A percentile compares a stretch with the other conserved stretches of the same genome.
Evolutionary conservation across 2,888 invertebrate genomes (phyloP).

Genomic region (Palloptera scutellata): DNA sequence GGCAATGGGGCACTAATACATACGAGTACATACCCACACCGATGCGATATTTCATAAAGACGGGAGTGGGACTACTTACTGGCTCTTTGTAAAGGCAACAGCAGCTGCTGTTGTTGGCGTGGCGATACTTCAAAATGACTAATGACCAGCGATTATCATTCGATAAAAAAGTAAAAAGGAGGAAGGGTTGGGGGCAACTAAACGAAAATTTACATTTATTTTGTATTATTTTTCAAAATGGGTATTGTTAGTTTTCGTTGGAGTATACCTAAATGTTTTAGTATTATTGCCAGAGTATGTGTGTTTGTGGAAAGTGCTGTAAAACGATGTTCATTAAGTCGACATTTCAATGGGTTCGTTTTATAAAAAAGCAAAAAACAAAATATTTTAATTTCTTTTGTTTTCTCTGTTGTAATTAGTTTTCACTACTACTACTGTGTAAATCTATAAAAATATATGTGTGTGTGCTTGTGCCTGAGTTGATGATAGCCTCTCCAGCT

Average conservation of each 20-base stretch:
- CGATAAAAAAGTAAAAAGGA: constrained; percentile 47
- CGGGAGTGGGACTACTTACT: not conserved
- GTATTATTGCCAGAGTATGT: not conserved
- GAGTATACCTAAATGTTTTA: constrained; percentile 23
- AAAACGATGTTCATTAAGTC: constrained; percentile 13
- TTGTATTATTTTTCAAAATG: not conserved
- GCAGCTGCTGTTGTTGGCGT: constrained; percentile 12
- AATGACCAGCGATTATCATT: constrained; percentile 61
- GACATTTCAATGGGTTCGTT: constrained; percentile 8
- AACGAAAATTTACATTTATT: constrained; percentile 42
- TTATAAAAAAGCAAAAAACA: not conserved
- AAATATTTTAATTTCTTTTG: not conserved
- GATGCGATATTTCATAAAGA: not conserved
- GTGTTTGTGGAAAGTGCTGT: constrained; percentile 14
- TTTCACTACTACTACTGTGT: constrained; percentile 43
- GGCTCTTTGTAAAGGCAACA: not conserved
- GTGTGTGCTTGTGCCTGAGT: constrained; percentile 29
- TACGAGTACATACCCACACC: not conserved
- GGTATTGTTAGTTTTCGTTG: not conserved
- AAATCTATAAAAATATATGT: not conserved
- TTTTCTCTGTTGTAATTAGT: constrained; percentile 55
- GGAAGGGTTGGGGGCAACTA: not conserved
- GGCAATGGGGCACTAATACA: not conserved
- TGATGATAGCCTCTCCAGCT: not conserved
- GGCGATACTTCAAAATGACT: constrained; percentile 55